Base-by-base conservation (phyloP, 2,797 vertebrate genomes). In the Semaprochilodus insignis region DNA sequence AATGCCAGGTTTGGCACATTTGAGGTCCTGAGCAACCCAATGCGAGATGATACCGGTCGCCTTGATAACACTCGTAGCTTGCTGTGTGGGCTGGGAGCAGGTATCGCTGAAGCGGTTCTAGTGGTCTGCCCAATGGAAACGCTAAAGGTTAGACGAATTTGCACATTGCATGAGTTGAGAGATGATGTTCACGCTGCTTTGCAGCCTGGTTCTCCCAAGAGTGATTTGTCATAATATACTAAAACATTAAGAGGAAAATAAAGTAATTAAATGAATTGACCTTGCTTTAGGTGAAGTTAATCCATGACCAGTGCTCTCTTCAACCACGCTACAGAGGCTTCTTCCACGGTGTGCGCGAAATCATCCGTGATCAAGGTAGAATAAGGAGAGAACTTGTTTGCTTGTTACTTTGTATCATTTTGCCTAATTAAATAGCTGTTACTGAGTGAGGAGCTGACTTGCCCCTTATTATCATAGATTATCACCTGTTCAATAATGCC, bases 61-160 rank as follows among this genome's bases (percentile, higher is more conserved):
- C 89, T 96, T 21, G 94, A 96, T 88, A 96, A 94, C 92, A 94
- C 90, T 0, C 83, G 91, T 57, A 96, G 95, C 87, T 92, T 95
- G 65, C 40, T 95, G 83, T 96, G 95, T 40, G 94, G 95, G 51
- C 88, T 95, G 13, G 95, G 93, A 31, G 95, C 95, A 0, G 94
- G 94, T 2, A 88, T 95, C 36, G 86, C 94, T 0, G 95, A 96
- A 81, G 95, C 93, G 11, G 77, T 96, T 23, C 7, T 96, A 14
- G 90, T 96, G 0, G 95, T 96, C 62, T 96, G 96, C 81, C 94
- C 95, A 36, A 95, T 95, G 94, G 95, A 96, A 87, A 96, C 95
- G 0, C 90, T 96, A 1, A 95, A 96, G 93, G 95, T 95, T 23
- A 19, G 93, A 40, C 4, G 2, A 15, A 69, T 73, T 17, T 34